Conservation (phyloP, 2,888 invertebrate species). For the Brassicogethes aeneus region DNA sequence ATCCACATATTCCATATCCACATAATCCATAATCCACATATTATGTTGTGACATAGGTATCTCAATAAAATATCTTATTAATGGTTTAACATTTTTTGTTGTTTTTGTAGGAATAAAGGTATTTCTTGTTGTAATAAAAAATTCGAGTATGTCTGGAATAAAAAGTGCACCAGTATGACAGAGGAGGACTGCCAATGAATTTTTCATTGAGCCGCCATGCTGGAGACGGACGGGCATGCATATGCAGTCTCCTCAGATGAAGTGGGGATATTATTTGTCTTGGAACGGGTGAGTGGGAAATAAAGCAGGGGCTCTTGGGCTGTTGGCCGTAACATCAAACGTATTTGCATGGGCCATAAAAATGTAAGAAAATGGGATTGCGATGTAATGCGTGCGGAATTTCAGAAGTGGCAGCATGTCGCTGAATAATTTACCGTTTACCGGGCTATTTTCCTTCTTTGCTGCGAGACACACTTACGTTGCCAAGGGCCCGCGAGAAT, state of each 20-base stretch:
- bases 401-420: background rate
- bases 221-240: background rate
- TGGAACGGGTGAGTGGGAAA: background rate
- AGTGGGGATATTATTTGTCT: background rate
- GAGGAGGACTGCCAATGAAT: background rate
- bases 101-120: too few relatives aligned
- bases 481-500: background rate
- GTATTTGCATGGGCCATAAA: background rate
- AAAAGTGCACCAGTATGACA: too few relatives aligned
- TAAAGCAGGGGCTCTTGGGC: background rate
- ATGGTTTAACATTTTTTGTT: too few relatives aligned
- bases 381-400: background rate
- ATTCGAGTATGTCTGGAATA: too few relatives aligned
- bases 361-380: background rate
- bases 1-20: too few relatives aligned
- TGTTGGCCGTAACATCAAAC: background rate
- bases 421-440: background rate
- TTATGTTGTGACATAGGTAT: too few relatives aligned
- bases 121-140: too few relatives aligned
- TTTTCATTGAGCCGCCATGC: background rate
- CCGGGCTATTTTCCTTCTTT: background rate
- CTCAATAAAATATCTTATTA: too few relatives aligned
- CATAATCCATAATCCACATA: too few relatives aligned
- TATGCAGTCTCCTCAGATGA: too few relatives aligned
- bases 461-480: background rate